Evolutionary conservation across 1,140 invertebrate species (phyloP).

Genomic region (Parapsyche elsis): DNA sequence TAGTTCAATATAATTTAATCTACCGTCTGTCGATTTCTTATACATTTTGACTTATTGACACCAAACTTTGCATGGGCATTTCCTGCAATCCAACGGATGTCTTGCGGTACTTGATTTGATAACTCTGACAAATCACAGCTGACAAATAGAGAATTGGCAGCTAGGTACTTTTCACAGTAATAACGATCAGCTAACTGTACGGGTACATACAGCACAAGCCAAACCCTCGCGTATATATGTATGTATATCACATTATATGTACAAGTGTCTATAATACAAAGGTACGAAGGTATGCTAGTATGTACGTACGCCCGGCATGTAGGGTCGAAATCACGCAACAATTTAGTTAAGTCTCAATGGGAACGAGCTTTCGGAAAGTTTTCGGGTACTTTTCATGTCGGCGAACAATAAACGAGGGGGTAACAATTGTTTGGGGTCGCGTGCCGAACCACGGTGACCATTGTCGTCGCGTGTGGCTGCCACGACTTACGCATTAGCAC

Average conservation of each 20-base stretch:
- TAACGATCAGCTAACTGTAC: too few relatives aligned
- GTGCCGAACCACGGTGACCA: background rate
- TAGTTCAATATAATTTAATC: too few relatives aligned
- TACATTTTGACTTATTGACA: too few relatives aligned
- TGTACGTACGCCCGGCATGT: background rate
- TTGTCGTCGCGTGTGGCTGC: background rate
- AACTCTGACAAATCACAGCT: too few relatives aligned
- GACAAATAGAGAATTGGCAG: too few relatives aligned
- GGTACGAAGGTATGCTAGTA: too few relatives aligned
- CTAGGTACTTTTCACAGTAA: too few relatives aligned
- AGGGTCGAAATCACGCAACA: conserved; percentile 9
- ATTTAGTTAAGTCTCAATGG: conserved; percentile 33
- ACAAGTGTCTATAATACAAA: background rate
- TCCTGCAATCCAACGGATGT: too few relatives aligned
- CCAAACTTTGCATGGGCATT: too few relatives aligned
- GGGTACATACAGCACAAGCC: too few relatives aligned
- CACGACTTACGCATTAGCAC: conserved; percentile 1
- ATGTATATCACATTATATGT: background rate
- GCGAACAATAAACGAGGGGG: conserved; percentile 24
- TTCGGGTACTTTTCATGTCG: conserved; percentile 36
- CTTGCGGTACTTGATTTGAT: too few relatives aligned
- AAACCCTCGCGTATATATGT: background rate
- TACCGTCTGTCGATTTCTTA: too few relatives aligned
- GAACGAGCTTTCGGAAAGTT: conserved; percentile 25
- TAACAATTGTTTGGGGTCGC: background rate